Evolutionary conservation across 2,888 invertebrate species (phyloP).

Genomic region (Myathropa florea): DNA sequence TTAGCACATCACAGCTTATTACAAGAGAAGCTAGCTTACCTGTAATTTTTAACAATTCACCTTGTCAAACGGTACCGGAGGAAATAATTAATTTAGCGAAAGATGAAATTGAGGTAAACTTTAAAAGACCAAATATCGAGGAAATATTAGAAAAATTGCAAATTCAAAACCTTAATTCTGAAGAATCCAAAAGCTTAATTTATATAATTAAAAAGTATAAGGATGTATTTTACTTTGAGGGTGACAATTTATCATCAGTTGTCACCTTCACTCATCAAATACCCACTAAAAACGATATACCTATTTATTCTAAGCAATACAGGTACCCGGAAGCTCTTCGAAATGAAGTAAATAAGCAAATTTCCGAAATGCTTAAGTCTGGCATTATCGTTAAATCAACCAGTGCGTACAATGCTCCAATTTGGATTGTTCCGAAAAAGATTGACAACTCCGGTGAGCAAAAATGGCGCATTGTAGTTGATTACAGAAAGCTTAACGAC

Average conservation of each 20-base stretch:
- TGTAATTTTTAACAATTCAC: neutral
- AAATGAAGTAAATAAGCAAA: too few species aligned
- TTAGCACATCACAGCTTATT: slow-evolving; percentile 5
- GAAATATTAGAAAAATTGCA: neutral
- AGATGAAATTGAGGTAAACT: neutral
- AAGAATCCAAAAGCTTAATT: neutral
- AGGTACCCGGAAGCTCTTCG: too few species aligned
- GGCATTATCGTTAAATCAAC: too few species aligned
- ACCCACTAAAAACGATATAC: too few species aligned
- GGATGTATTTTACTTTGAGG: neutral
- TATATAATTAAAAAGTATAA: neutral
- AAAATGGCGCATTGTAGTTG: too few species aligned
- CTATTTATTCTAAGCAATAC: too few species aligned
- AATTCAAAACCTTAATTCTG: slow-evolving; percentile 7
- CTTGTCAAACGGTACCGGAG: neutral
- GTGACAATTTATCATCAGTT: neutral
- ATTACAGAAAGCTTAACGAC: too few species aligned
- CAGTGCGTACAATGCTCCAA: too few species aligned
- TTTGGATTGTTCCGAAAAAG: too few species aligned
- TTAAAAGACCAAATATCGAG: slow-evolving; percentile 4
- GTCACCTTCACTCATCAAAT: neutral
- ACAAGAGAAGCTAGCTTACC: slow-evolving; percentile 2
- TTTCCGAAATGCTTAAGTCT: too few species aligned
- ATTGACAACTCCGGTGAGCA: too few species aligned
- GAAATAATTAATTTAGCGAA: slow-evolving; percentile 5